A percentile compares a stretch with the other conserved stretches of the same genome.
These are phyloP conservation scores for Gallinago undulata DNA, from an alignment of 2,113 vertebrate genomes.

Conservation along the genomic window DNA sequence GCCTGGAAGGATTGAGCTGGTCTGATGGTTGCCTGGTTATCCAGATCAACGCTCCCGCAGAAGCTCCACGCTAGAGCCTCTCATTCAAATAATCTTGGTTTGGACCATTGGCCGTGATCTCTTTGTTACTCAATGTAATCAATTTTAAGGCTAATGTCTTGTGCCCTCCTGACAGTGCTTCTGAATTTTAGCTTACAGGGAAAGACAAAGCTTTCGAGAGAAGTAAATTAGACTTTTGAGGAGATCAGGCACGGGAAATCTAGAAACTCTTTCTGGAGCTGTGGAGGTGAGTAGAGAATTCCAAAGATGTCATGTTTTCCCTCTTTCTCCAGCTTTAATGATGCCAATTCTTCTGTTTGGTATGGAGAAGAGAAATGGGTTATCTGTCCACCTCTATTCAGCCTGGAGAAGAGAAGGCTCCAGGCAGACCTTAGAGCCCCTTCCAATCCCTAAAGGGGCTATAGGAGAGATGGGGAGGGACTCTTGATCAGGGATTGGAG, in stretches of 20 bases:
- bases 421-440: no score
- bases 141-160: background rate
- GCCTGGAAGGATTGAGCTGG: background rate
- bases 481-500: no score
- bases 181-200: background rate
- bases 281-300: background rate
- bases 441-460: no score
- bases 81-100: slow-evolving; percentile 42
- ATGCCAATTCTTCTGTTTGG: background rate
- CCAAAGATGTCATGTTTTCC: background rate
- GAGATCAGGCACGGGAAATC: background rate
- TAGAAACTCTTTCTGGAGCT: background rate
- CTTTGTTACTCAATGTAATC: background rate
- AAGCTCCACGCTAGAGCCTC: background rate
- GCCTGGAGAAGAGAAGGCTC: no score
- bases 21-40: background rate
- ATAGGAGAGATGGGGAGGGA: no score
- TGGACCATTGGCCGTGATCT: slow-evolving; percentile 8
- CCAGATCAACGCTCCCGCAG: background rate
- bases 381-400: no score
- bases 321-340: background rate
- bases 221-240: background rate
- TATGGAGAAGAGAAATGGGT: no score
- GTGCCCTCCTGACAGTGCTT: background rate
- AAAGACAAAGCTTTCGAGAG: background rate